Evolutionary conservation across 2,113 vertebrate genomes (phyloP).

Genomic region (Hucho hucho): DNA sequence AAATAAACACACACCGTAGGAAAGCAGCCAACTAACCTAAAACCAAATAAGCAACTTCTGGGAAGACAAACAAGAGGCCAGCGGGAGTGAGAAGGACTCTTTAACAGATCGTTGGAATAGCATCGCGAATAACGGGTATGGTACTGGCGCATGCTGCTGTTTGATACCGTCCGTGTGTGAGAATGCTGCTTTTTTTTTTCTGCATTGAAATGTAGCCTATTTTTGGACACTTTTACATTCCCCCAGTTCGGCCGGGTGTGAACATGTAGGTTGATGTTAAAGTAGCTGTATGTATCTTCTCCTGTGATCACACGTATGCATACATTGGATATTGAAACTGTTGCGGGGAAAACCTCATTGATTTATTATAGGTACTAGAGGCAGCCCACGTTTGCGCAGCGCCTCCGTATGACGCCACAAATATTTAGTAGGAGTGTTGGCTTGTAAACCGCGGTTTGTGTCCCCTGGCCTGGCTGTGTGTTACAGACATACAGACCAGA

Average conservation of each 20-base stretch:
- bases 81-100: not conserved
- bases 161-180: not conserved
- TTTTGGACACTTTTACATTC: too few relatives aligned
- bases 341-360: too few relatives aligned
- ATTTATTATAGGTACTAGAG: too few relatives aligned
- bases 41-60: not conserved
- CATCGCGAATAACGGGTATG: conserved; percentile 1
- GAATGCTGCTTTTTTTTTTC: not conserved
- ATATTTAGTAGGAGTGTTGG: too few relatives aligned
- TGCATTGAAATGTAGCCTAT: not conserved
- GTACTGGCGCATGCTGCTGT: not conserved
- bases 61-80: not conserved
- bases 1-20: not conserved
- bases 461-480: too few relatives aligned
- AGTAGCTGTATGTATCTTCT: too few relatives aligned
- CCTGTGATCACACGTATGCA: too few relatives aligned
- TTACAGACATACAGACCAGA: too few relatives aligned
- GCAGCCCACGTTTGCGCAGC: too few relatives aligned
- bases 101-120: not conserved
- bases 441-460: too few relatives aligned
- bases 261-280: not conserved
- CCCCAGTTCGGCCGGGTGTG: not conserved
- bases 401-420: too few relatives aligned
- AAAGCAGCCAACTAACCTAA: not conserved
- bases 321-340: too few relatives aligned